These are phyloP conservation scores for Phalacrocorax pelagicus DNA, from an alignment of 2,113 vertebrate genomes.

Conservation along the genomic window DNA sequence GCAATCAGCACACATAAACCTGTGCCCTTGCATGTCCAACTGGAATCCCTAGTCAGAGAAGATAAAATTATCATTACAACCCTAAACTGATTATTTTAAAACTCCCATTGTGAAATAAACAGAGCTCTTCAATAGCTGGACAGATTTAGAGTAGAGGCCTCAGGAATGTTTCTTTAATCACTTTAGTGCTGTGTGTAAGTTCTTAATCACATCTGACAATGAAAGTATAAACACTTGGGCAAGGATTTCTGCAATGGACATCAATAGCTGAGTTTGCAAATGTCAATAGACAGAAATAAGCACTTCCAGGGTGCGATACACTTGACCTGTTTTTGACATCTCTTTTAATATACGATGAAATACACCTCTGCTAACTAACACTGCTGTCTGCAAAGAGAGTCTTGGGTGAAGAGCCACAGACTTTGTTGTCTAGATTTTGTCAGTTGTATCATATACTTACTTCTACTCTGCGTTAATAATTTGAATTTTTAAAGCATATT, in stretches of 20 bases:
- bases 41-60: neutral
- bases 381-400: neutral
- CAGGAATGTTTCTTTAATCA: neutral
- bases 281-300: neutral
- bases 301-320: slow-evolving; percentile 1
- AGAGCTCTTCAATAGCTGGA: neutral
- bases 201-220: neutral
- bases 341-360: slow-evolving; percentile 8
- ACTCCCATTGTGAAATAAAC: neutral
- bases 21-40: neutral
- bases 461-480: neutral
- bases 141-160: neutral
- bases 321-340: slow-evolving; percentile 12
- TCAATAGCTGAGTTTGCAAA: neutral
- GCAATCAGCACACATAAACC: neutral
- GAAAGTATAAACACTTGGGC: neutral
- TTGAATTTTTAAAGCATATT: neutral
- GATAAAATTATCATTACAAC: neutral
- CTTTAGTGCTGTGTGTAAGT: neutral
- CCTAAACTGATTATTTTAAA: neutral
- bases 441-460: neutral
- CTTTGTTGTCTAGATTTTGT: neutral
- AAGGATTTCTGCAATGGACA: neutral
- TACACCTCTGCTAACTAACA: neutral
- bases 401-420: neutral